phyloP scores from a whole-genome alignment of 2,888 invertebrate species.

The Cynaeus angustus region DNA sequence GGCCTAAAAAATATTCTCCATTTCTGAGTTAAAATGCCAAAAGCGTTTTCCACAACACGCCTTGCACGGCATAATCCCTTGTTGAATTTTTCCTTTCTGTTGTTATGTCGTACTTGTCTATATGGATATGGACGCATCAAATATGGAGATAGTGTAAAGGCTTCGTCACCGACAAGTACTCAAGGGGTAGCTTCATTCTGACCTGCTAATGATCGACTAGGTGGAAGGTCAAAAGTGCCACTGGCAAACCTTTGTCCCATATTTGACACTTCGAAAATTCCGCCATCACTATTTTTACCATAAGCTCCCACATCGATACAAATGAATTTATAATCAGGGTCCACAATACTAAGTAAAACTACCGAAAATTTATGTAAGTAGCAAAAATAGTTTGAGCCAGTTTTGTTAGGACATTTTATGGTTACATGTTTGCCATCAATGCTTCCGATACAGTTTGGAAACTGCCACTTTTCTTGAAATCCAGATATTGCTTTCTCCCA shows the following conservation, averaged over 20 bases:
- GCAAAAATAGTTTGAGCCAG: slow-evolving; percentile 40
- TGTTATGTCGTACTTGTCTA: slow-evolving; percentile 48
- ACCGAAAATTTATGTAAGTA: slow-evolving; percentile 50
- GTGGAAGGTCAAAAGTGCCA: slow-evolving; percentile 30
- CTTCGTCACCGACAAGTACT: slow-evolving; percentile 45
- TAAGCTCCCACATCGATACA: slow-evolving; percentile 52
- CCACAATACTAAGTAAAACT: slow-evolving; percentile 48
- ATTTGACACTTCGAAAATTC: slow-evolving; percentile 52
- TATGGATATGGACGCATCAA: slow-evolving; percentile 56
- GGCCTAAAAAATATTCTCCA: slow-evolving; percentile 55
- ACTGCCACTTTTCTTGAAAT: background rate
- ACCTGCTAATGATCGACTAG: slow-evolving; percentile 30
- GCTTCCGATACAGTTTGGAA: background rate
- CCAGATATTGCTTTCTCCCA: background rate
- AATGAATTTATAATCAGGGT: slow-evolving; percentile 49
- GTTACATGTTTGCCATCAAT: slow-evolving; percentile 3
- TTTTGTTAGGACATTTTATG: background rate
- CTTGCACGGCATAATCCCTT: slow-evolving; percentile 50
- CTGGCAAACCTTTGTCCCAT: slow-evolving; percentile 48
- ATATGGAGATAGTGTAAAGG: slow-evolving; percentile 45
- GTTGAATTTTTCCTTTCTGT: slow-evolving; percentile 54
- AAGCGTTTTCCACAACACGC: slow-evolving; percentile 57
- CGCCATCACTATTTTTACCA: slow-evolving; percentile 53
- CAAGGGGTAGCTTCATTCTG: slow-evolving; percentile 41
- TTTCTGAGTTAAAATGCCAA: slow-evolving; percentile 57